phyloP scores from a whole-genome alignment of 2,113 vertebrate genomes.

The Nesogale talazaci region DNA sequence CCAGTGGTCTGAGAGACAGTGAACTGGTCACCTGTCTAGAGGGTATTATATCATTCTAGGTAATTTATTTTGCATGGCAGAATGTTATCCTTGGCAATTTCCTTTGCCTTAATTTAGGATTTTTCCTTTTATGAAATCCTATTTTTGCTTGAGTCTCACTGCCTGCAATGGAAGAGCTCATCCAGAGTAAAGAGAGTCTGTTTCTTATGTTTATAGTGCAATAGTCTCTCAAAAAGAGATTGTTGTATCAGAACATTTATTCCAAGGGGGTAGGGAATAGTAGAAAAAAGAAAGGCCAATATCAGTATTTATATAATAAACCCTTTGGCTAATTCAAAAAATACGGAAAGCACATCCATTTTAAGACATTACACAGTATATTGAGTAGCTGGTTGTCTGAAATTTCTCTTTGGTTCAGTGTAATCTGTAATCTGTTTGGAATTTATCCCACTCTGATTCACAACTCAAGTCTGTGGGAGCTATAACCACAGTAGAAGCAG shows the following conservation, averaged over 20 bases:
- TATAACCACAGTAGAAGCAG: not conserved
- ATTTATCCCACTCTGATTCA: not conserved
- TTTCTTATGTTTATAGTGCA: conserved; percentile 25
- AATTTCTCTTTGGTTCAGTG: not conserved
- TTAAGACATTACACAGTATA: not conserved
- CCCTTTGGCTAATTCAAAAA: not conserved
- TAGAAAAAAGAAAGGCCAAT: not conserved
- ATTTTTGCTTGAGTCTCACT: not conserved
- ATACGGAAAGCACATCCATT: not conserved
- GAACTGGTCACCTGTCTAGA: too few species aligned
- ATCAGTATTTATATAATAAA: not conserved
- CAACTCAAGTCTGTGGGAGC: not conserved
- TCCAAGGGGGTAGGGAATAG: not conserved
- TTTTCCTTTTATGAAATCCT: not conserved
- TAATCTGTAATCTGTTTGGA: not conserved
- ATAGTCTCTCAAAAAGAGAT: not conserved
- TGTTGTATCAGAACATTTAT: not conserved
- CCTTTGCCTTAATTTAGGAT: not conserved
- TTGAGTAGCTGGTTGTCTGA: not conserved
- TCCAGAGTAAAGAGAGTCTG: not conserved
- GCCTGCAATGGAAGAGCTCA: not conserved
- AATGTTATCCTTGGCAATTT: not conserved
- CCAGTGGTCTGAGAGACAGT: too few species aligned
- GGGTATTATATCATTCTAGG: not conserved
- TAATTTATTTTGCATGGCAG: not conserved